Evolutionary conservation across 2,113 vertebrate genomes (phyloP).

Genomic region (Tragelaphus buxtoni): DNA sequence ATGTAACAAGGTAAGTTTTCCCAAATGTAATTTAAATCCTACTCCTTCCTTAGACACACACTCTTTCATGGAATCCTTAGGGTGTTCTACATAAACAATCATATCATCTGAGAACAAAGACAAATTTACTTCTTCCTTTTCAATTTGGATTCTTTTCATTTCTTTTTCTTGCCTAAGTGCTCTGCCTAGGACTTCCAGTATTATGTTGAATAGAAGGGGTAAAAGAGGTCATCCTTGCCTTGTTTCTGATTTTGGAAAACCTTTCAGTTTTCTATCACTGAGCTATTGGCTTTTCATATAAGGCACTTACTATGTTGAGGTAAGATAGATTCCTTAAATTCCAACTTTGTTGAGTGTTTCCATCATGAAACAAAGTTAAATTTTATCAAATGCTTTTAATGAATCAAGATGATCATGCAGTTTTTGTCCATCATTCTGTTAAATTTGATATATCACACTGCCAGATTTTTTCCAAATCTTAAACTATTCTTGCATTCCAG

Average conservation of each 20-base stretch:
- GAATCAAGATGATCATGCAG: neutral
- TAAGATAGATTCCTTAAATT: neutral
- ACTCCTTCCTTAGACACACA: neutral
- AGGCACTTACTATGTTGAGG: neutral
- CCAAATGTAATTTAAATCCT: neutral
- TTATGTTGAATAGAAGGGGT: neutral
- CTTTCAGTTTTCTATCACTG: neutral
- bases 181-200: neutral
- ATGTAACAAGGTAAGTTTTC: neutral
- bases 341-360: neutral
- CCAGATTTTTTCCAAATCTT: neutral
- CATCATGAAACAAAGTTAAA: neutral
- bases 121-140: neutral
- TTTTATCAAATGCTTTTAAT: neutral
- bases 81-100: neutral
- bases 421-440: neutral
- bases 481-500: neutral
- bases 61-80: neutral
- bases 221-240: neutral
- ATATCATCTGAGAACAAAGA: neutral
- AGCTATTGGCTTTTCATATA: neutral
- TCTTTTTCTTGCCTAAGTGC: neutral
- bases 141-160: neutral
- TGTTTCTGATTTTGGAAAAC: conserved; percentile 11
- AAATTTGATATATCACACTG: neutral